Evolutionary conservation across 2,113 vertebrate species (phyloP), one percentile per base, ranked within the genome.

Genomic region (Chionomys nivalis): DNA sequence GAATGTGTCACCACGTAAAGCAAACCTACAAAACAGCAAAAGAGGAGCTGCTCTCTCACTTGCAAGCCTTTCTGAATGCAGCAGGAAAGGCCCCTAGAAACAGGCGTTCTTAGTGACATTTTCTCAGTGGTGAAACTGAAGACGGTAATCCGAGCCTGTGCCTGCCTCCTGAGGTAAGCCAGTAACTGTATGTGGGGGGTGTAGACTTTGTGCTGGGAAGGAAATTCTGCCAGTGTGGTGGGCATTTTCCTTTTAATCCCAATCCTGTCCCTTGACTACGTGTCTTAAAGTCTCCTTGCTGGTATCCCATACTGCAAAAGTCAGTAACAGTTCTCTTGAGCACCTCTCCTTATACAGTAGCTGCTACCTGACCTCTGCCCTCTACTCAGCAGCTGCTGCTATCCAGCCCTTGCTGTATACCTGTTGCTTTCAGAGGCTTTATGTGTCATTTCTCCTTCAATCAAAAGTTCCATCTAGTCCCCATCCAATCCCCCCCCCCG

Each of bases 21-120:
- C 58, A 66, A n/a, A 79, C 9, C 31, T 89, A 92, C 94, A 72
- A 88, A 96, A 89, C 58, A 66, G 70, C n/a, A 52, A 65, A 83
- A 68, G 26, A 91, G 72, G 16, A 28, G 42, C 77, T 66, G 21
- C 65, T 81, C 65, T 81, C 72, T 94, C 26, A 2, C 39, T 73
- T 73, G 78, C 72, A 72, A 91, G 66, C 65, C 92, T 94, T 94
- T 96, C 87, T 42, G 36, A 96, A 82, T 26, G 44, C 72, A 81
- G 73, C 61, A n/a, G 31, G 26, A 96, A 65, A 78, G 68, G 0
- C 8, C 44, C 55, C 2, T 9, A 23, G 66, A 92, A 87, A 42
- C 12, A 28, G 49, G 42, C 36, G 16, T 91, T 79, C 91, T 55
- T n/a, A 3, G 58, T n/a, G 55, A 78, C n/a, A 49, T 55, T 90